Evolutionary conservation across 2,888 invertebrate genomes (phyloP).

Genomic region (Conops quadrifasciatus): DNA sequence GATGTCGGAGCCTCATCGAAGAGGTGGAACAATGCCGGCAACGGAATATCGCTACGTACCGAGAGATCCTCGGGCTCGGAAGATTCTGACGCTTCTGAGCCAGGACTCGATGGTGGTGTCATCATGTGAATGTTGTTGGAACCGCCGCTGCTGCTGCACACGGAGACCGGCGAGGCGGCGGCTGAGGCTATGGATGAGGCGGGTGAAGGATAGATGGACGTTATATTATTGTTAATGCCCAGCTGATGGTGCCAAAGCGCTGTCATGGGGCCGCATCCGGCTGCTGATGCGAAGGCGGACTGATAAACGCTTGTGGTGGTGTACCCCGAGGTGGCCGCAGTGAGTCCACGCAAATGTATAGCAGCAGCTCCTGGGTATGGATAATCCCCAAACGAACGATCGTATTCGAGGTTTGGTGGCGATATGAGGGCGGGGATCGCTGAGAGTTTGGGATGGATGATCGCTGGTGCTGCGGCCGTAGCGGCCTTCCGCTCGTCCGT

Average conservation of each 20-base stretch:
- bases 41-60: conserved; percentile 59
- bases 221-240: conserved; percentile 44
- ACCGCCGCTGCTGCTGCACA: conserved; percentile 50
- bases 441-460: conserved; percentile 41
- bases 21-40: conserved; percentile 59
- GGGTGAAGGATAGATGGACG: conserved; percentile 51
- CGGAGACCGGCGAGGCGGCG: conserved; percentile 44
- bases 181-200: conserved; percentile 50
- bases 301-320: conserved; percentile 56
- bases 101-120: conserved; percentile 61
- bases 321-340: conserved; percentile 52
- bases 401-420: conserved; percentile 52
- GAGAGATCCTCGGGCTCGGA: conserved; percentile 64
- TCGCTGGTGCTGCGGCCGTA: not conserved
- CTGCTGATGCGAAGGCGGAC: conserved; percentile 56
- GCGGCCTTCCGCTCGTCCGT: not conserved
- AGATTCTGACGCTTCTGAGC: conserved; percentile 50
- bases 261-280: conserved; percentile 58
- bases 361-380: conserved; percentile 44
- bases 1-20: conserved; percentile 52
- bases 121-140: conserved; percentile 44
- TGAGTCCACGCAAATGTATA: conserved; percentile 60
- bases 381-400: conserved; percentile 47
- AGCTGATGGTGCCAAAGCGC: conserved; percentile 57
- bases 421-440: conserved; percentile 48